These are phyloP conservation scores for Lanius ludovicianus DNA, from an alignment of 2,113 vertebrate species.

Conservation along the genomic window DNA sequence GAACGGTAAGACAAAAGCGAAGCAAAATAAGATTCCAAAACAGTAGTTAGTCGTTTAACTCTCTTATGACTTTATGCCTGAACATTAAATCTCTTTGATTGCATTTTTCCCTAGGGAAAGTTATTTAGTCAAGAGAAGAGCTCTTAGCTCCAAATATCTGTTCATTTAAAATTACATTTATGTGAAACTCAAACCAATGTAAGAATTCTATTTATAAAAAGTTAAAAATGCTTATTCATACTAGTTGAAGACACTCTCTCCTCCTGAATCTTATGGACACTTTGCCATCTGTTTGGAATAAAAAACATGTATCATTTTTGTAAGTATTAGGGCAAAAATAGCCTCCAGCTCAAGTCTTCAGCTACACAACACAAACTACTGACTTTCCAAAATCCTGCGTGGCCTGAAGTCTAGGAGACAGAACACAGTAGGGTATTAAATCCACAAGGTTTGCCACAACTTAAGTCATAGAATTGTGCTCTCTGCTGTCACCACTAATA, in stretches of 20 bases:
- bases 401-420: not conserved
- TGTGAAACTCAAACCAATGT: not conserved
- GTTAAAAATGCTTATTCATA: not conserved
- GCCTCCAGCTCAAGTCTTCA: not conserved
- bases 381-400: not conserved
- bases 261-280: not conserved
- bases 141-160: slow-evolving; percentile 8
- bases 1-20: slow-evolving; percentile 26
- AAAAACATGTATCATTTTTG: not conserved
- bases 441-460: not conserved
- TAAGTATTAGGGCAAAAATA: not conserved
- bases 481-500: not conserved
- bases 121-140: slow-evolving; percentile 15
- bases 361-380: not conserved
- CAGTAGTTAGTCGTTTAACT: slow-evolving; percentile 37
- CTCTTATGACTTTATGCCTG: slow-evolving; percentile 1
- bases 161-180: slow-evolving; percentile 14
- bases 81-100: slow-evolving; percentile 46
- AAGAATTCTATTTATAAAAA: slow-evolving; percentile 6
- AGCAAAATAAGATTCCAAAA: slow-evolving; percentile 26
- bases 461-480: accelerated
- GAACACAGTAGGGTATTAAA: not conserved
- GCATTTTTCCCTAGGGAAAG: slow-evolving; percentile 52
- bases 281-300: not conserved
- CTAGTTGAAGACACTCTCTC: not conserved